Conservation (phyloP, 2,113 vertebrate species). For the Falcunculus frontatus region DNA sequence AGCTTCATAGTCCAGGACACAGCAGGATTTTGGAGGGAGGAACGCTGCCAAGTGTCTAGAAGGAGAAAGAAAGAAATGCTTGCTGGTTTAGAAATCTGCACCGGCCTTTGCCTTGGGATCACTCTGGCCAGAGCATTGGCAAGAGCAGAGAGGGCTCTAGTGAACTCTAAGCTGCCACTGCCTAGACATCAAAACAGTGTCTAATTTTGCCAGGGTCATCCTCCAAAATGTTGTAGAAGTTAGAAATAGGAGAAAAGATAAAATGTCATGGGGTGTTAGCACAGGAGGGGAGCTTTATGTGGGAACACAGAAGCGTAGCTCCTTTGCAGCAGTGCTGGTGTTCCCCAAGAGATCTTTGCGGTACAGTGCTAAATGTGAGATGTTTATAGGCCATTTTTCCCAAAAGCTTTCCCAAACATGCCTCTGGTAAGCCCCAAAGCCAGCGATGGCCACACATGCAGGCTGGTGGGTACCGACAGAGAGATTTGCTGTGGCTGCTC, state of each 20-base stretch:
- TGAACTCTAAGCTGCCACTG: not conserved
- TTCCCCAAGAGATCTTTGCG: not conserved
- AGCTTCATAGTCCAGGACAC: rapidly evolving
- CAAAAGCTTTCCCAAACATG: not conserved
- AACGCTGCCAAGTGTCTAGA: not conserved
- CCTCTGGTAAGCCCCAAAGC: not conserved
- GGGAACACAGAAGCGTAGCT: rapidly evolving
- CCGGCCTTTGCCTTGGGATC: not conserved
- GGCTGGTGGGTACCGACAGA: not conserved
- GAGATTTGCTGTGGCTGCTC: not conserved
- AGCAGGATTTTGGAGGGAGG: not conserved
- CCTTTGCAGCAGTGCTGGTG: not conserved
- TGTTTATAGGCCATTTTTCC: not conserved
- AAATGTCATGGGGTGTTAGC: not conserved
- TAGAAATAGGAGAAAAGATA: not conserved
- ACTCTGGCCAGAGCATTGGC: not conserved
- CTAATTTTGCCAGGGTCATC: not conserved
- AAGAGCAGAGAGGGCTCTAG: not conserved
- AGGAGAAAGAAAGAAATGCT: not conserved
- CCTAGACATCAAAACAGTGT: not conserved
- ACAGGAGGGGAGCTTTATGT: not conserved
- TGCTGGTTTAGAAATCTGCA: not conserved
- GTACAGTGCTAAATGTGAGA: rapidly evolving
- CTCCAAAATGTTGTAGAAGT: not conserved
- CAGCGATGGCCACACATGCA: rapidly evolving